Evolutionary conservation across 2,797 vertebrate genomes (phyloP).

Genomic region (Microctenopoma lineatum): DNA sequence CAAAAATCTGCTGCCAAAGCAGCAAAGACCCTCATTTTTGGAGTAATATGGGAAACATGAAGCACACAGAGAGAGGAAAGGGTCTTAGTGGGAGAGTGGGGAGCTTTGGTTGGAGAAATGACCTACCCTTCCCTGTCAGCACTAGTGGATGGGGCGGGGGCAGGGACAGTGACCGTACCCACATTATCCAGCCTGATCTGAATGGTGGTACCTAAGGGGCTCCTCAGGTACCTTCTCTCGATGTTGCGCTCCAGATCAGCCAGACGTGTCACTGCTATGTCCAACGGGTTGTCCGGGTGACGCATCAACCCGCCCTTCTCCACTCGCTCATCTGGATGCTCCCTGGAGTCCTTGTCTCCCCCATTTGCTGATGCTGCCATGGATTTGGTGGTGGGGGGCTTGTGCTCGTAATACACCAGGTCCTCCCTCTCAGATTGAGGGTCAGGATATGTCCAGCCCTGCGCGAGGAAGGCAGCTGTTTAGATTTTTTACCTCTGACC

Average conservation of each 20-base stretch:
- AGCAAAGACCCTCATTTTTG: constrained; percentile 84
- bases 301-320: constrained; percentile 90
- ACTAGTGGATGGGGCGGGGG: constrained; percentile 99
- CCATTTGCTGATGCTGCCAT: constrained; percentile 74
- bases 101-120: constrained; percentile 86
- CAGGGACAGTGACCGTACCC: constrained; percentile 99
- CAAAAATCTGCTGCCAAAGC: constrained; percentile 87
- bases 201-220: constrained; percentile 99
- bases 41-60: constrained; percentile 72
- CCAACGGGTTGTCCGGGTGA: constrained; percentile 98
- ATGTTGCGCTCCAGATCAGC: constrained; percentile 99
- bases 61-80: constrained; percentile 89
- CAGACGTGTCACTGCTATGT: constrained; percentile 99
- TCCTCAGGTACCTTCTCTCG: constrained; percentile 99
- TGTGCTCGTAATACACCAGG: constrained; percentile 98
- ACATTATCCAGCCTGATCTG: constrained; percentile 99
- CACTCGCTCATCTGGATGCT: constrained; percentile 85
- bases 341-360: constrained; percentile 82
- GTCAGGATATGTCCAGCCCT: constrained; percentile 98
- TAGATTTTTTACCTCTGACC: constrained; percentile 12
- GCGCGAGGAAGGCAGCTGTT: constrained; percentile 31
- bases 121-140: constrained; percentile 99
- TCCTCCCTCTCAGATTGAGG: constrained; percentile 97
- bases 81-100: constrained; percentile 81
- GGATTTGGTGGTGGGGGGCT: constrained; percentile 84